Base-by-base conservation (phyloP, 2,888 invertebrate species). In the Leptopterna dolabrata region DNA sequence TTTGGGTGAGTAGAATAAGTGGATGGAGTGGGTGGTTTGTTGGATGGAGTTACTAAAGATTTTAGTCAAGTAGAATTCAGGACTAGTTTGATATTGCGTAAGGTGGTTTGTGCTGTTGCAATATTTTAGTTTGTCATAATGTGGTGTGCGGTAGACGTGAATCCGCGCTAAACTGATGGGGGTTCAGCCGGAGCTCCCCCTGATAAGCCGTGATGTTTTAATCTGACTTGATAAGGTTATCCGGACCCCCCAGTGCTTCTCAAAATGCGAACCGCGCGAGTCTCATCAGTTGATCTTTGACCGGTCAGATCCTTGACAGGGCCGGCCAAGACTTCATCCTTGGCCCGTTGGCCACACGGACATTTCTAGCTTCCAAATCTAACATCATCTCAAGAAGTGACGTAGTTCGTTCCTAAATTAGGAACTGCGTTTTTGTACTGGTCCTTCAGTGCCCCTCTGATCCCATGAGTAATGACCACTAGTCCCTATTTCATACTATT, bases 121-220 rank as follows among this genome's bases (percentile, higher is more conserved):
- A n/a, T n/a, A n/a, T n/a, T n/a, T n/a, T n/a, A n/a, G n/a, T n/a
- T n/a, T n/a, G n/a, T n/a, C n/a, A n/a, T n/a, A n/a, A n/a, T 19
- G 11, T 24, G 63, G 63, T 19, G n/a, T 47, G 63, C 24, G 24
- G 24, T 63, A 27, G 36, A 73, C 70, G 2, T n/a, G 1, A n/a
- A 24, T 16, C 73, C 73, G 27, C 29, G 16, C 19, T 36, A 30
- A 73, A 41, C n/a, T 73, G 73, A 73, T 73, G 30, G 16, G 1
- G 73, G 30, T 63, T 63, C 24, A 9, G 63, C 16, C 29, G 30
- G n/a, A 9, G 11, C 30, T 4, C 41, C 36, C 73, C 9, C 36
- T 73, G 73, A 73, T 73, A 73, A 73, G n/a, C 36, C 73, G 36
- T 78, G 78, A 78, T 78, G 78, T 78, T 78, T 78, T 78, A 78